These are phyloP conservation scores for Eueremaeus valkanovi DNA, from an alignment of 2,888 invertebrate species.

Conservation along the genomic window DNA sequence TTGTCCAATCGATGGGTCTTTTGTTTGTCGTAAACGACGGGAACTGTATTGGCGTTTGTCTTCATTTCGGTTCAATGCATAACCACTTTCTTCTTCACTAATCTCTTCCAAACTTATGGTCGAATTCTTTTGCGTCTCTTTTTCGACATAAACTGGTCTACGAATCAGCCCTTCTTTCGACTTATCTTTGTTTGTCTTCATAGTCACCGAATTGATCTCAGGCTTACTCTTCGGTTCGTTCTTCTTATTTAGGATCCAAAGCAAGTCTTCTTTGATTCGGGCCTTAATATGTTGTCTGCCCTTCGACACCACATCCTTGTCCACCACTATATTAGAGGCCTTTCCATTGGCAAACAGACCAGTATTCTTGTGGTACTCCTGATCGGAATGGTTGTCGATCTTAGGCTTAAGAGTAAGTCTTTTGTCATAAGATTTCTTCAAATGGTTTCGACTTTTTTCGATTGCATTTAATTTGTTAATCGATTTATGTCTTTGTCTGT, in stretches of 20 bases:
- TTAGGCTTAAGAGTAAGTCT: not conserved
- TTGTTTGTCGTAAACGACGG: not conserved
- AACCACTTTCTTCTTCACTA: too few relatives aligned
- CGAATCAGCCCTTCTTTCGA: not conserved
- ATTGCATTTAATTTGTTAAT: not conserved
- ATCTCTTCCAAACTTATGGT: not conserved
- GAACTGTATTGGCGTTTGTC: not conserved
- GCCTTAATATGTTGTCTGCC: not conserved
- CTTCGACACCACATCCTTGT: not conserved
- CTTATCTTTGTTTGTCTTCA: too few relatives aligned
- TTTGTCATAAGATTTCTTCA: not conserved
- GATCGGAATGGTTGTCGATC: not conserved
- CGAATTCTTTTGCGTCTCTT: not conserved
- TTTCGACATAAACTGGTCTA: not conserved
- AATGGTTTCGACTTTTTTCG: not conserved
- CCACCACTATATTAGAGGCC: not conserved
- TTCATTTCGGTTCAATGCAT: not conserved
- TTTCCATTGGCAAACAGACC: constrained; percentile 15
- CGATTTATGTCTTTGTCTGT: not conserved
- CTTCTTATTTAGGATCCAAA: not conserved
- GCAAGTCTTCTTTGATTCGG: constrained; percentile 26
- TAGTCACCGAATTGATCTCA: not conserved
- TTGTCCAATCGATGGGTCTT: not conserved
- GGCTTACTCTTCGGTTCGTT: not conserved
- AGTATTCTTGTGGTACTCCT: not conserved